A percentile compares a stretch with the other conserved stretches of the same genome.
These are phyloP conservation scores for Gila orcuttii DNA, from an alignment of 2,113 vertebrate genomes.

Conservation along the genomic window DNA sequence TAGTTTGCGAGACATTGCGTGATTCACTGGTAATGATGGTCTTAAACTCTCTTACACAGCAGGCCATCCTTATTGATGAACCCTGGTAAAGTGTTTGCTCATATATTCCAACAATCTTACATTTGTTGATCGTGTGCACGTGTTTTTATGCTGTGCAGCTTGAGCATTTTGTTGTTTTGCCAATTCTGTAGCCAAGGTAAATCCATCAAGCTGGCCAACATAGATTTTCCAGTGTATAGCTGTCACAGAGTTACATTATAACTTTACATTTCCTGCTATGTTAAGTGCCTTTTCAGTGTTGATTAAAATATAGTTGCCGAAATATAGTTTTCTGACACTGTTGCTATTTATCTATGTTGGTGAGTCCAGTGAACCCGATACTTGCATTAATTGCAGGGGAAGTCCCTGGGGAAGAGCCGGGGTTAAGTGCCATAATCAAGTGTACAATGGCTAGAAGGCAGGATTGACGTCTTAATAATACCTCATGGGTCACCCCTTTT, in stretches of 20 bases:
- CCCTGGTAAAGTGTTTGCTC: background rate
- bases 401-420: background rate
- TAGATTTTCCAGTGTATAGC: background rate
- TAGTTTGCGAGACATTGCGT: too few relatives aligned
- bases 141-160: background rate
- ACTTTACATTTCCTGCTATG: background rate
- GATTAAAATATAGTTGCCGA: background rate
- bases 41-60: too few relatives aligned
- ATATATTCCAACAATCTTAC: background rate
- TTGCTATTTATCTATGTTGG: background rate
- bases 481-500: constrained; percentile 3
- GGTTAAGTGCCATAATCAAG: constrained; percentile 1
- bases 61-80: too few relatives aligned
- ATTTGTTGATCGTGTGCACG: background rate
- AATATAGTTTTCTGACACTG: background rate
- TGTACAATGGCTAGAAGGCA: background rate
- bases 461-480: background rate
- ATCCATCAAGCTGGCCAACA: background rate
- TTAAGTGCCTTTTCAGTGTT: background rate
- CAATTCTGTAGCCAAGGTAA: background rate
- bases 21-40: too few relatives aligned
- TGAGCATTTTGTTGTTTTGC: background rate
- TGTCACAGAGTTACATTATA: background rate
- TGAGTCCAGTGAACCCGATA: background rate
- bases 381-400: background rate